phyloP scores from a whole-genome alignment of 2,797 vertebrate species.

The Leuciscus waleckii region DNA sequence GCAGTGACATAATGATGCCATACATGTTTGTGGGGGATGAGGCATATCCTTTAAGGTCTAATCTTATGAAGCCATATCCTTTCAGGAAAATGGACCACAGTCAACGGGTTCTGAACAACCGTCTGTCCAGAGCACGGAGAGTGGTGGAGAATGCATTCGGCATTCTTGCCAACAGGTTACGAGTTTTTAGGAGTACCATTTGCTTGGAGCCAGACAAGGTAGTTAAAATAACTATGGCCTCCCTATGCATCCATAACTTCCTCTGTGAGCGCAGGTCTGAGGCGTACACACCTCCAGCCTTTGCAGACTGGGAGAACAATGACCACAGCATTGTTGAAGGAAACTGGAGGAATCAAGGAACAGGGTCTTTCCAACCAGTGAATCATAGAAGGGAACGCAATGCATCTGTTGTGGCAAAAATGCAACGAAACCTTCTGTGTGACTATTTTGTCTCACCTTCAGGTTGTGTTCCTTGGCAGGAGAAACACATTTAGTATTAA shows the following conservation, averaged over 20 bases:
- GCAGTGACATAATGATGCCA: slow-evolving; percentile 1
- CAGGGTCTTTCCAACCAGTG: slow-evolving; percentile 5
- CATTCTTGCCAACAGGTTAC: slow-evolving; percentile 15
- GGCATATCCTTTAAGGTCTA: slow-evolving; percentile 6
- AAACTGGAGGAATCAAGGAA: slow-evolving; percentile 30
- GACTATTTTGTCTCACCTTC: slow-evolving; percentile 27
- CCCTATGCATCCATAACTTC: slow-evolving; percentile 32
- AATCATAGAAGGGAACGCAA: neutral
- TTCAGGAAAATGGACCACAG: slow-evolving; percentile 4
- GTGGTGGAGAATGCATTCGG: slow-evolving; percentile 18
- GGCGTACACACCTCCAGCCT: slow-evolving; percentile 18
- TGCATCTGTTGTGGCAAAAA: slow-evolving; percentile 16
- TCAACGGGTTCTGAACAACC: slow-evolving; percentile 13
- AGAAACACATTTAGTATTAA: slow-evolving; percentile 24
- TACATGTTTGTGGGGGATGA: slow-evolving; percentile 35
- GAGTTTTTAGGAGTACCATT: slow-evolving; percentile 1
- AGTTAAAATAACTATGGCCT: slow-evolving; percentile 2
- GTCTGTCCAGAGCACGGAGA: neutral
- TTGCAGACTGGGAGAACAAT: slow-evolving; percentile 8
- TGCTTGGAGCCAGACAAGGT: slow-evolving; percentile 18
- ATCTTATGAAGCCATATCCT: slow-evolving; percentile 25
- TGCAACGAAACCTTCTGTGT: slow-evolving; percentile 6
- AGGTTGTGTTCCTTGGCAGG: slow-evolving; percentile 29
- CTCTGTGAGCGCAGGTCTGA: slow-evolving; percentile 15
- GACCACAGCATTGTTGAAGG: slow-evolving; percentile 28